Evolutionary conservation across 2,113 vertebrate species (phyloP), one percentile per base, ranked within the genome.

Genomic region (Microtus richardsoni): DNA sequence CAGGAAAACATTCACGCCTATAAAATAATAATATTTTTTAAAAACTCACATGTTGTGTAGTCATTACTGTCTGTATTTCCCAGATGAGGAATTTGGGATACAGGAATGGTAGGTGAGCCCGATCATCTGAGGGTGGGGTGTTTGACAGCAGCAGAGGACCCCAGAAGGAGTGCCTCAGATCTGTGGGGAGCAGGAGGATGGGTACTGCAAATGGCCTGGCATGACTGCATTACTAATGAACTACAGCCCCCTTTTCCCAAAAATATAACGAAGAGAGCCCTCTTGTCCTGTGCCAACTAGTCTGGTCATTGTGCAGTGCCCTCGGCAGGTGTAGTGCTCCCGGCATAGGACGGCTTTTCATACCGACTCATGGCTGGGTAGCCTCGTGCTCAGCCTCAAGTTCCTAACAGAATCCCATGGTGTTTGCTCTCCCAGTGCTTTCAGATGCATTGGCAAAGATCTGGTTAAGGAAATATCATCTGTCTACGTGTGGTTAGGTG

Each of bases 241-340:
- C 30, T 7, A 58, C 17, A 91, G 58, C 39, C 16, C 24, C 1
- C 0, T 21, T 33, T 90, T 41, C 54, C 78, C 49, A 44, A 64
- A 71, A 83, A 7, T 14, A 1, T 3, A 10, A 52, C n/a, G n/a
- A 75, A 71, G 60, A 60, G 6, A 68, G 44, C 21, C 2, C 33
- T 58, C 17, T 3, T 0, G 0, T 0, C 52, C 4, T 39, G 7
- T 36, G 7, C 41, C n/a, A 41, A 70, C 6, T 16, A 1, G 22
- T 75, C 52, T 36, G 68, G 62, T 8, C 54, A 68, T 16, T 82
- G 16, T 1, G 12, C 22, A 5, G 49, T 62, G 6, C 12, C 47
- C 8, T 0, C 17, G 12, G 52, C 30, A 6, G 9, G 12, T 12
- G 14, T 8, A 6, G 0, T 74, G 66, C 85, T 60, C 71, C 14